Percentiles rank a stretch among this genome's conserved stretches.
phyloP scores from a whole-genome alignment of 1,140 invertebrate genomes.

The Campodea augens region DNA sequence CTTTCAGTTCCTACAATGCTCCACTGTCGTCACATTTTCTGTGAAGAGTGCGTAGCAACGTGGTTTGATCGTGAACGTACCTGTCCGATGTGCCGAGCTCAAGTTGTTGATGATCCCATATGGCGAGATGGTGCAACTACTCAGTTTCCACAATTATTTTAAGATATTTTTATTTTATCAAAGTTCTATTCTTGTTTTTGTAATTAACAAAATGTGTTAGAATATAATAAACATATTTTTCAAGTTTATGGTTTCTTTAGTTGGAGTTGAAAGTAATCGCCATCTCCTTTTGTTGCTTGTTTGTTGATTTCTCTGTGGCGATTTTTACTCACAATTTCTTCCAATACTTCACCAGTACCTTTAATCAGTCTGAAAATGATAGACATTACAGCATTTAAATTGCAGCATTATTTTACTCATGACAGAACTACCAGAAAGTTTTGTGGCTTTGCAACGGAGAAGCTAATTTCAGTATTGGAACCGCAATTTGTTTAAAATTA shows the following conservation, averaged over 20 bases:
- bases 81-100: constrained; percentile 77
- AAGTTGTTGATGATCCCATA: constrained; percentile 62
- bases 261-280: constrained; percentile 43
- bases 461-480: no score
- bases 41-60: constrained; percentile 71
- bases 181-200: no score
- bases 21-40: constrained; percentile 78
- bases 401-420: no score
- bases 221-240: no score
- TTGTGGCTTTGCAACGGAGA: no score
- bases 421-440: no score
- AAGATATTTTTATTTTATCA: no score
- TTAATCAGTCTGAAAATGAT: constrained; percentile 58
- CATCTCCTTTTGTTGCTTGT: constrained; percentile 55
- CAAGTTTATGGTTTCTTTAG: no score
- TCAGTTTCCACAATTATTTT: constrained; percentile 62
- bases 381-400: no score
- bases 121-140: constrained; percentile 75
- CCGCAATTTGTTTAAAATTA: no score
- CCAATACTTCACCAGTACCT: constrained; percentile 79
- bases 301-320: constrained; percentile 67
- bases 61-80: constrained; percentile 84
- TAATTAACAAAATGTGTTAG: no score
- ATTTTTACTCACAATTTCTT: constrained; percentile 69
- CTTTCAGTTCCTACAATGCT: constrained; percentile 60